phyloP scores from a whole-genome alignment of 2,888 invertebrate species.

The Agrenia bidenticulata region DNA sequence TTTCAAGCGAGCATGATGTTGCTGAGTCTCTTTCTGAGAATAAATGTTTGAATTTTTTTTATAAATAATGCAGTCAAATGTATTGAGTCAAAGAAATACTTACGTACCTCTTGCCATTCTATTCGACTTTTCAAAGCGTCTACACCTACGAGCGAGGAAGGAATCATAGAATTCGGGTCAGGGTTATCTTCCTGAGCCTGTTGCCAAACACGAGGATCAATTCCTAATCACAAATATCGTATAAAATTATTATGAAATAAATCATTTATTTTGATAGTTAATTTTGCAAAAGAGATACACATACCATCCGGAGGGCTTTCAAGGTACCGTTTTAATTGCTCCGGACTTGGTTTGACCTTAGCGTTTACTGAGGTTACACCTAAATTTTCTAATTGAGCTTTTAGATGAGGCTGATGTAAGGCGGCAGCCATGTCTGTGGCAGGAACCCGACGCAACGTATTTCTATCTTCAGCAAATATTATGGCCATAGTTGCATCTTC shows the following conservation, averaged over 20 bases:
- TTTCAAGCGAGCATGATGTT: constrained; percentile 78
- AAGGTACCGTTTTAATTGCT: constrained; percentile 81
- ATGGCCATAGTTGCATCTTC: constrained; percentile 77
- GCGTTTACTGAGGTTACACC: constrained; percentile 72
- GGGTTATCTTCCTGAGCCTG: constrained; percentile 96
- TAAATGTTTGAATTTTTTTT: no score
- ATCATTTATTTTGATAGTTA: neutral
- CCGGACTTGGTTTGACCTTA: constrained; percentile 73
- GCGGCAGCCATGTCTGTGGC: constrained; percentile 72
- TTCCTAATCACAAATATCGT: constrained; percentile 63
- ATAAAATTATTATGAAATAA: constrained; percentile 22
- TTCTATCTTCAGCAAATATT: constrained; percentile 56
- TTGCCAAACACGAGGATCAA: constrained; percentile 90
- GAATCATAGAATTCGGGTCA: constrained; percentile 82
- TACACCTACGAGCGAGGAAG: constrained; percentile 92
- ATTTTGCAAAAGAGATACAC: neutral
- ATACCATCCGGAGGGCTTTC: constrained; percentile 80
- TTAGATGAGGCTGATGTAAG: constrained; percentile 67
- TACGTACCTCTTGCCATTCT: constrained; percentile 63
- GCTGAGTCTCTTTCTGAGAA: constrained; percentile 77
- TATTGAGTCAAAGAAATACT: neutral
- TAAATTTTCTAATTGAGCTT: constrained; percentile 70
- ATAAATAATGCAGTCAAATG: constrained; percentile 38
- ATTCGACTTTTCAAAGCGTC: constrained; percentile 69
- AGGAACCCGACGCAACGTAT: constrained; percentile 65